Base-by-base conservation (phyloP, 2,113 vertebrate species). In the Misgurnus anguillicaudatus region DNA sequence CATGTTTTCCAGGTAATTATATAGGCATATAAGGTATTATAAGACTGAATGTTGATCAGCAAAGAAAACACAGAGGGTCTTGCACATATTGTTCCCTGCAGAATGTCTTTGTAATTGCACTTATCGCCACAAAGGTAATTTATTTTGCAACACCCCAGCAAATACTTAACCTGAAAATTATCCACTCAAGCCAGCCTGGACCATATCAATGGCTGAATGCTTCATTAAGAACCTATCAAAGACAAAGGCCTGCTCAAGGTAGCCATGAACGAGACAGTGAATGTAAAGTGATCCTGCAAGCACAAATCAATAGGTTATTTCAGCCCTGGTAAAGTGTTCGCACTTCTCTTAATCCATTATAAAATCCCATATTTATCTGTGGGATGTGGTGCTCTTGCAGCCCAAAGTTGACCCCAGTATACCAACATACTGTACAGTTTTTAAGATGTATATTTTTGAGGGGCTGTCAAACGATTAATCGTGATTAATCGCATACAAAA, bases 101-200 rank as follows among this genome's bases (percentile, higher is more conserved):
- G 83, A 66, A 17, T 69, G 65, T 72, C 83, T 62, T 79, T 83
- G 72, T 90, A 90, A 90, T 91, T 92, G 87, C 86, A 80, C 85
- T 89, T 89, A 90, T 90, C 87, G 86, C 87, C 87, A 88, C 77
- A 66, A 88, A 85, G 83, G 86, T 91, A 83, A 91, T 90, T 91
- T 91, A 89, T 89, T 90, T 92, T 89, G 87, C 89, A 87, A 86
- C 80, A 88, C 83, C 84, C 84, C 88, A 87, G 85, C 90, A 86
- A 90, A 89, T 88, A 84, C 86, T 87, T 89, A 89, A 88, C 85
- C 83, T 85, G 80, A 87, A 87, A 88, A 89, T 80, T 70, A 82
- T 88, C 88, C 80, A 84, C 85, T 55, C 73, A 78, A 63, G 80
- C 51, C 4, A n/a, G 84, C 55, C 61, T 48, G 83, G 81, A 31